A percentile compares a stretch with the other conserved stretches of the same genome.
Evolutionary conservation across 2,797 vertebrate species (phyloP).

Genomic region (Gallinago stenura): DNA sequence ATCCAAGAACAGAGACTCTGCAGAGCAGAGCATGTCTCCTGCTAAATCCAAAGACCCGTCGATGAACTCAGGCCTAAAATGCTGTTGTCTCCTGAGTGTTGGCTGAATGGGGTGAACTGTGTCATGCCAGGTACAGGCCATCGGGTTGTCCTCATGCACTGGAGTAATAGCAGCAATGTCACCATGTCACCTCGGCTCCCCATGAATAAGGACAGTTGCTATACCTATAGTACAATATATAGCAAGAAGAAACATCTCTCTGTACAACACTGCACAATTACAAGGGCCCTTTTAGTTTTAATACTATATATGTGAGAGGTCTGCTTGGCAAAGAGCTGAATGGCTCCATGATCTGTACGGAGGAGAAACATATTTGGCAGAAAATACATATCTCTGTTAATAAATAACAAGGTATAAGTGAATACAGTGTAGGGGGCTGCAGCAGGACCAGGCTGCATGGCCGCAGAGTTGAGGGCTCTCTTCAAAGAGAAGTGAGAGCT

Average conservation of each 20-base stretch:
- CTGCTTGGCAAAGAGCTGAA: background rate
- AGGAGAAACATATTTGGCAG: background rate
- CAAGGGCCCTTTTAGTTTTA: background rate
- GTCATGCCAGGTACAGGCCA: background rate
- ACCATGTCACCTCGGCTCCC: accelerated
- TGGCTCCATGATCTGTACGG: background rate
- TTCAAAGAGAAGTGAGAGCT: background rate
- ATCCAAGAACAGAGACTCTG: background rate
- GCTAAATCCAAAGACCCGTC: background rate
- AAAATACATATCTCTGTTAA: background rate
- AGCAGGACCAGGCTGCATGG: background rate
- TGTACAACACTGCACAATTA: background rate
- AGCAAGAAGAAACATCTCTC: background rate
- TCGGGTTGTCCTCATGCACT: accelerated
- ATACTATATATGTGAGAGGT: background rate
- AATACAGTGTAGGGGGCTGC: background rate
- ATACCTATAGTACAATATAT: background rate
- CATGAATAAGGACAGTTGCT: background rate
- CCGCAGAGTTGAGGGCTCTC: background rate
- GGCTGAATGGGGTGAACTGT: background rate
- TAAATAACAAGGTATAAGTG: background rate
- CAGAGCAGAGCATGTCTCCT: background rate
- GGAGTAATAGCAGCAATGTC: background rate
- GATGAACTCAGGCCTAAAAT: background rate
- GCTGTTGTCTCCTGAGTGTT: background rate